Percentiles rank a stretch among this genome's conserved stretches.
phyloP scores from a whole-genome alignment of 1,140 invertebrate species.

The Pseudomyrmex concolor region DNA sequence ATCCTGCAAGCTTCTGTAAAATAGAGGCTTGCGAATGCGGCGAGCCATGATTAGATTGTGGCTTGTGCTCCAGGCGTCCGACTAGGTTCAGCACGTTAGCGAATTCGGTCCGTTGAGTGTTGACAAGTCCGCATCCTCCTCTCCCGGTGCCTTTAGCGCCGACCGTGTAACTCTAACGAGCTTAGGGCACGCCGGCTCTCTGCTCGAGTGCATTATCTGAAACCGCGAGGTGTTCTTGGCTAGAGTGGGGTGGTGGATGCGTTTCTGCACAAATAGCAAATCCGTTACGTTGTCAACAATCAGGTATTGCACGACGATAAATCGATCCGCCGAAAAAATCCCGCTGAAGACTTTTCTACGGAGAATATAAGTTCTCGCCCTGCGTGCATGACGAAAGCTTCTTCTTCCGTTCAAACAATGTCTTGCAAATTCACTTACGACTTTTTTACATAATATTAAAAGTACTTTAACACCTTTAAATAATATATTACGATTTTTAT shows the following conservation, averaged over 20 bases:
- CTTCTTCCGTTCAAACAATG: background rate
- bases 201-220: slow-evolving; percentile 73
- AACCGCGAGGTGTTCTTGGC: slow-evolving; percentile 73
- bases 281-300: slow-evolving; percentile 42
- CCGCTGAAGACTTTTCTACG: background rate
- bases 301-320: background rate
- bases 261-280: slow-evolving; percentile 61
- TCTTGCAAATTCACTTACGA: too few relatives aligned
- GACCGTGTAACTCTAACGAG: slow-evolving; percentile 80
- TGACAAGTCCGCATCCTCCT: slow-evolving; percentile 81
- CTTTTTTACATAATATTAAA: background rate
- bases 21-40: slow-evolving; percentile 79
- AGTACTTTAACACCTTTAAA: background rate
- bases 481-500: background rate
- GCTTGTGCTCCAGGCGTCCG: slow-evolving; percentile 78
- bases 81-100: slow-evolving; percentile 80
- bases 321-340: slow-evolving; percentile 23
- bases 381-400: background rate
- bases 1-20: slow-evolving; percentile 64
- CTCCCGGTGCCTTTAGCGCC: slow-evolving; percentile 72
- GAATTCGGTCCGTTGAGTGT: slow-evolving; percentile 81
- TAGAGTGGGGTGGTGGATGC: slow-evolving; percentile 49
- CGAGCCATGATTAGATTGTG: slow-evolving; percentile 82
- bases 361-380: background rate
- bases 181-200: slow-evolving; percentile 74